phyloP scores from a whole-genome alignment of 1,140 invertebrate genomes.

The Cylas formicarius region DNA sequence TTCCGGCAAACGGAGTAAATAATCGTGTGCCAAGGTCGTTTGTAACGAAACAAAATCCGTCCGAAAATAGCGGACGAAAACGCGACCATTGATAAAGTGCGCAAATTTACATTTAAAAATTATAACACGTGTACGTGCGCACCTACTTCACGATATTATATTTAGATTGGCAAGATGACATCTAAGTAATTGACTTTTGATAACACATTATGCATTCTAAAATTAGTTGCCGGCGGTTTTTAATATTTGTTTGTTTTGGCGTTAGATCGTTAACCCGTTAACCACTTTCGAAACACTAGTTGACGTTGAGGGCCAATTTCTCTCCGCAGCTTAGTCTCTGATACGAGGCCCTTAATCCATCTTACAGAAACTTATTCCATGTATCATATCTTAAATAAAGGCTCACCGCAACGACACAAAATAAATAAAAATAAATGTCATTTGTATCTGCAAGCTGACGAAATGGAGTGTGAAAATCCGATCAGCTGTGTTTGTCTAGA shows the following conservation, averaged over 20 bases:
- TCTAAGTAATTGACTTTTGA: slow-evolving; percentile 12
- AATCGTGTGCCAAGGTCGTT: no score
- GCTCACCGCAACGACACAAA: slow-evolving; percentile 5
- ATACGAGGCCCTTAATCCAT: slow-evolving; percentile 3
- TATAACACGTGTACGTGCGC: no score
- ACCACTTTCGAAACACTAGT: slow-evolving; percentile 1
- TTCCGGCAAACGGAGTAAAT: no score
- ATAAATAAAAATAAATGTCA: slow-evolving; percentile 7
- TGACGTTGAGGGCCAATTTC: no score
- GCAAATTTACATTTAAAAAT: no score
- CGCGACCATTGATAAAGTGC: no score
- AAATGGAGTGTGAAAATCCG: slow-evolving; percentile 8
- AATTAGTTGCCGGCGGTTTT: slow-evolving; percentile 10
- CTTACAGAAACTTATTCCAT: slow-evolving; percentile 5
- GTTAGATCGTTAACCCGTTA: slow-evolving; percentile 12
- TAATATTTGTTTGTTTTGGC: slow-evolving; percentile 15
- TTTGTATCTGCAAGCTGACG: no score
- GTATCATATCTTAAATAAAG: slow-evolving; percentile 8
- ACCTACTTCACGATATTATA: no score
- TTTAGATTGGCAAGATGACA: no score
- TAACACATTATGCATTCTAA: slow-evolving; percentile 1
- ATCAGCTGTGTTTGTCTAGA: slow-evolving; percentile 12
- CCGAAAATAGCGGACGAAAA: no score
- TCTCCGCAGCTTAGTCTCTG: no score
- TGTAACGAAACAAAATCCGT: no score